Conservation (phyloP, 2,888 invertebrate genomes). For the Petrolisthes cinctipes region DNA sequence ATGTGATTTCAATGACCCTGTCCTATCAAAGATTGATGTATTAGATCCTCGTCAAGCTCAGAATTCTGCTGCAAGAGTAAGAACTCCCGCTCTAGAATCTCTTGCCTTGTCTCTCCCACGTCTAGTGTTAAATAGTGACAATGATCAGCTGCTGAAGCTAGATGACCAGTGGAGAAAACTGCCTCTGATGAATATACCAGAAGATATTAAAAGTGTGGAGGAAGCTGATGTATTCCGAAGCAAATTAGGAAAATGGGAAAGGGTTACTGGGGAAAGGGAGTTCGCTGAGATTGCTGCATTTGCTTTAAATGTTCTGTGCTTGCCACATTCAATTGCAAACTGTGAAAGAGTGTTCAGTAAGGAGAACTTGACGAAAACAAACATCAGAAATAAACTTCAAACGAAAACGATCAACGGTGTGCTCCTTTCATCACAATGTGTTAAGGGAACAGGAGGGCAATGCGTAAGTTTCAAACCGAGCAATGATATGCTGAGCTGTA, state of each 20-base stretch:
- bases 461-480: no score
- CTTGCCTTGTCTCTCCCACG: not conserved
- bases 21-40: constrained; percentile 2
- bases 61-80: constrained; percentile 14
- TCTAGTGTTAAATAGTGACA: not conserved
- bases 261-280: not conserved
- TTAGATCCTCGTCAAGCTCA: not conserved
- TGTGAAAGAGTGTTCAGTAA: no score
- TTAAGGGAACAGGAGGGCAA: no score
- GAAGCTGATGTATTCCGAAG: constrained; percentile 4
- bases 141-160: not conserved
- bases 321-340: constrained; percentile 25
- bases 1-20: constrained; percentile 12
- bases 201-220: not conserved
- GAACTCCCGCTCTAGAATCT: not conserved
- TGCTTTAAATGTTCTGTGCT: constrained; percentile 62
- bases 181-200: constrained; percentile 7
- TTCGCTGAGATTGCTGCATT: constrained; percentile 50
- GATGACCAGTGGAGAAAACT: constrained; percentile 28
- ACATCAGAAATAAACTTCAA: no score
- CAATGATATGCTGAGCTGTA: no score
- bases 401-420: no score
- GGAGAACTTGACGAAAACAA: no score
- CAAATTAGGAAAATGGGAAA: constrained; percentile 1
- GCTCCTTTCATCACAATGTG: no score